Evolutionary conservation across 2,797 vertebrate genomes (phyloP), one percentile per base, ranked within the genome.

Genomic region (Taeniopygia guttata): DNA sequence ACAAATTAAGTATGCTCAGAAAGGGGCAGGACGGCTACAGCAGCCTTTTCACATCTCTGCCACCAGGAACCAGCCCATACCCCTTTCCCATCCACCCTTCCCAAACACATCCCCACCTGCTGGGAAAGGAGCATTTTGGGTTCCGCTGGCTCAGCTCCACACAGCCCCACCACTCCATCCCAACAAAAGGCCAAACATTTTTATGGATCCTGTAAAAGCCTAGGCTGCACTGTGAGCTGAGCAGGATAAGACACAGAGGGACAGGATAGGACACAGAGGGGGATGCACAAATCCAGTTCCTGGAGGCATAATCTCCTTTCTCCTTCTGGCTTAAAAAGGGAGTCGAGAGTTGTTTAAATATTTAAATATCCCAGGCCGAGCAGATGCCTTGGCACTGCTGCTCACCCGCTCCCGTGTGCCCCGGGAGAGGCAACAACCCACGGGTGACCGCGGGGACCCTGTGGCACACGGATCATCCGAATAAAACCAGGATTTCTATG

Each of bases 141-240:
- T 29, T 94, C 13, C 38, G 11, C 23, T 34, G 43, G 18, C 55
- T 81, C 36, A 26, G 45, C 21, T 51, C 16, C 42, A n/a, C 56
- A 29, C 32, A 63, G 32, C n/a, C 11, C 23, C 55, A 38, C 11
- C 32, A 21, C 23, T 45, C 40, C 38, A 45, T 21, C 38, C 72
- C 0, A 0, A 45, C 34, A 38, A 38, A 74, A 45, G 12, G 20
- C 22, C 4, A 0, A 3, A 9, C 3, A 2, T 21, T 67, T 62
- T 43, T 22, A 48, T 49, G 78, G 29, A 7, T 51, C 12, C 13
- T 30, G 30, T n/a, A 21, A 82, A 51, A 78, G 19, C 54, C 32
- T 52, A 5, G 70, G 45, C 40, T 70, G 62, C 25, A 7, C 64
- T 16, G 11, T 10, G 54, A 87, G n/a, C 54, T 7, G 4, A 83